phyloP scores from a whole-genome alignment of 2,797 vertebrate genomes.

The Acanthiza pusilla region DNA sequence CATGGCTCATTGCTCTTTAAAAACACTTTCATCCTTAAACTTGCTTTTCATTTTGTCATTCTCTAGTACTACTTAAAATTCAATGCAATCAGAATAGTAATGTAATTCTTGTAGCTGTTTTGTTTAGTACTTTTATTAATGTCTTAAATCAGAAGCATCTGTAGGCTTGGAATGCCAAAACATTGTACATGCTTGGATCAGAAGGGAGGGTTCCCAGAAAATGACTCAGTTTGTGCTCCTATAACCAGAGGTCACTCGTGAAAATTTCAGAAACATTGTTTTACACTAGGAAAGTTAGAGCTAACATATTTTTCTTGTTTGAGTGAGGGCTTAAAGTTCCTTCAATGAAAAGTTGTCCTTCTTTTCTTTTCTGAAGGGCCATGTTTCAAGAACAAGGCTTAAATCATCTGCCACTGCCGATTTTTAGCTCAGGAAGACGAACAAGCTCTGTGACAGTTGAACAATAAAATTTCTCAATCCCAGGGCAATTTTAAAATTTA shows the following conservation, averaged over 20 bases:
- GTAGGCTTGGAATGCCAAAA: background rate
- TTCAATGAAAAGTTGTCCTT: background rate
- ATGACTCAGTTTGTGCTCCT: background rate
- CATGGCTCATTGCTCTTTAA: background rate
- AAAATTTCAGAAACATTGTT: background rate
- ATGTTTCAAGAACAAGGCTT: background rate
- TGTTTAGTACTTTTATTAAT: background rate
- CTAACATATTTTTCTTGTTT: background rate
- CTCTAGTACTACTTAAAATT: background rate
- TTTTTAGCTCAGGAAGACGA: background rate
- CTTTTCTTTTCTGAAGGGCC: background rate
- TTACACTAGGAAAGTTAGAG: background rate
- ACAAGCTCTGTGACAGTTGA: background rate
- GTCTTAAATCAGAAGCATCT: background rate
- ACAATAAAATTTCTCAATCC: background rate
- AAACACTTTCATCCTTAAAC: background rate
- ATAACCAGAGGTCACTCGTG: fast-evolving
- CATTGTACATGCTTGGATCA: background rate
- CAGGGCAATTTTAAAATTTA: background rate
- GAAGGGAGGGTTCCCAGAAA: background rate
- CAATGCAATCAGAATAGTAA: background rate
- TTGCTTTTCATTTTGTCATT: background rate
- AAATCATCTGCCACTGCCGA: background rate
- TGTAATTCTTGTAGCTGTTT: background rate
- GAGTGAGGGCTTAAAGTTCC: background rate